These are phyloP conservation scores for Gorsachius goisagi DNA, from an alignment of 2,113 vertebrate genomes.

Conservation along the genomic window DNA sequence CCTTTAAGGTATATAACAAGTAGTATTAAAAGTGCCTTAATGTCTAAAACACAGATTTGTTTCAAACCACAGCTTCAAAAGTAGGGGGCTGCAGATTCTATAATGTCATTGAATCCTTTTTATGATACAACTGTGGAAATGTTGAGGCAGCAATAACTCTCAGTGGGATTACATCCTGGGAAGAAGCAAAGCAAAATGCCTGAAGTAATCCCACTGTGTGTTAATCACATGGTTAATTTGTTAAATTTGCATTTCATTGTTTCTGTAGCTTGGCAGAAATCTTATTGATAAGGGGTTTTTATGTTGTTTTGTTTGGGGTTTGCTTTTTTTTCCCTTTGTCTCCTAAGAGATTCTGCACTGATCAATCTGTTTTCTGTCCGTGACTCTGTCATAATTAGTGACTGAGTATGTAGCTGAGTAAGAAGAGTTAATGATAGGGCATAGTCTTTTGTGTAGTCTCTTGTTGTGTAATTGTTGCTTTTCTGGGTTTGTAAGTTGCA, in stretches of 20 bases:
- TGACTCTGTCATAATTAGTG: conserved; percentile 45
- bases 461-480: conserved; percentile 39
- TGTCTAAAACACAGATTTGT: conserved; percentile 72
- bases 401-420: background rate
- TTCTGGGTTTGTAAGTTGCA: background rate
- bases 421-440: conserved; percentile 45
- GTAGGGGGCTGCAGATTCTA: background rate
- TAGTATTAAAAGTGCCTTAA: conserved; percentile 62
- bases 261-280: conserved; percentile 35
- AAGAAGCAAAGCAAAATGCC: conserved; percentile 54
- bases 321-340: background rate
- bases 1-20: conserved; percentile 61
- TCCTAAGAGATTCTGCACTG: conserved; percentile 26
- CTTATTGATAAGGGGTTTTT: conserved; percentile 58
- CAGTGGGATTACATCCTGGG: conserved; percentile 58
- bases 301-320: background rate
- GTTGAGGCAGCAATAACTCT: conserved; percentile 17
- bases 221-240: conserved; percentile 70
- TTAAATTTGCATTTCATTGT: conserved; percentile 69
- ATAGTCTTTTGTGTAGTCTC: background rate
- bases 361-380: conserved; percentile 45
- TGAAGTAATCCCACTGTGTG: conserved; percentile 47
- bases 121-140: conserved; percentile 10
- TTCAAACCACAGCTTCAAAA: conserved; percentile 66
- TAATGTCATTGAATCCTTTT: conserved; percentile 25